phyloP scores from a whole-genome alignment of 2,113 vertebrate genomes.

The Nannospalax galili region DNA sequence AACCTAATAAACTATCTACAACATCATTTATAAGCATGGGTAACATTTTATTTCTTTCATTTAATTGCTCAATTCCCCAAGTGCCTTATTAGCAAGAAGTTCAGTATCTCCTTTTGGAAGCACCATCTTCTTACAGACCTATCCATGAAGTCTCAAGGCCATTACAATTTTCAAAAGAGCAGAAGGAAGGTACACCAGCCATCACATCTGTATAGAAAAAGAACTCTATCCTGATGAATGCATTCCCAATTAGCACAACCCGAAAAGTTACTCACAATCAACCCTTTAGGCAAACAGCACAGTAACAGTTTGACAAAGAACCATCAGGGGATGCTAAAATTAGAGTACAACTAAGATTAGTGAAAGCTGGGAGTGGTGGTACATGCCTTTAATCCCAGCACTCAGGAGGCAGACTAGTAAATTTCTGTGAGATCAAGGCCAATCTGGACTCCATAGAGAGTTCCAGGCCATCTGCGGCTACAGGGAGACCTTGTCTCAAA shows the following conservation, averaged over 20 bases:
- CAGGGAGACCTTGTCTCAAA: too few species aligned
- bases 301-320: not conserved
- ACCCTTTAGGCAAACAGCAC: not conserved
- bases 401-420: too few species aligned
- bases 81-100: not conserved
- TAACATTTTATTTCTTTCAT: not conserved
- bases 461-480: too few species aligned
- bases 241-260: not conserved
- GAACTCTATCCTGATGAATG: not conserved
- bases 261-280: not conserved
- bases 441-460: too few species aligned
- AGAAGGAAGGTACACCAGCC: not conserved
- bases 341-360: too few species aligned
- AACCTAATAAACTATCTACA: slow-evolving; percentile 19
- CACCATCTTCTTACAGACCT: not conserved
- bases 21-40: not conserved
- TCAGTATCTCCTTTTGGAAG: not conserved
- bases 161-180: not conserved
- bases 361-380: too few species aligned
- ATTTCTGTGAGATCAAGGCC: too few species aligned
- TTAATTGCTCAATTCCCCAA: slow-evolving; percentile 21
- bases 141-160: not conserved
- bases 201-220: not conserved
- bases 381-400: too few species aligned
- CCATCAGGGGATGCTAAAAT: not conserved